Conservation (phyloP, 2,113 vertebrate genomes). For the Trogon melanurus region DNA sequence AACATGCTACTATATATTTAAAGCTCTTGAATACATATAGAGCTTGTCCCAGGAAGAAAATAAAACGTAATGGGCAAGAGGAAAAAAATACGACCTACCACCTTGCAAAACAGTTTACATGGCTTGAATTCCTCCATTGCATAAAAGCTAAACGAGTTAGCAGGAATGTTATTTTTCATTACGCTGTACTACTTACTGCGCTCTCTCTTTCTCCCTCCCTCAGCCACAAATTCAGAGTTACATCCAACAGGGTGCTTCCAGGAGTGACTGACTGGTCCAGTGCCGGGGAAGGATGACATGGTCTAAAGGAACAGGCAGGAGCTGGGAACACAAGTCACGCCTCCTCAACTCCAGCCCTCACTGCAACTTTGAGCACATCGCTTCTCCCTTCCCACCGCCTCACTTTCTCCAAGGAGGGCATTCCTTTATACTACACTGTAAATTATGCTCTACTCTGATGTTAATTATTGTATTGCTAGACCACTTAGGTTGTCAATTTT, state of each 20-base stretch:
- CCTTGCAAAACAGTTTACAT: background rate
- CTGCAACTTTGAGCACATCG: background rate
- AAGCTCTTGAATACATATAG: background rate
- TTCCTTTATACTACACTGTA: background rate
- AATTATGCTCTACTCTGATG: background rate
- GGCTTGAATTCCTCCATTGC: background rate
- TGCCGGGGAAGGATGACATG: background rate
- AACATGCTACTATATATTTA: background rate
- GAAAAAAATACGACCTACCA: background rate
- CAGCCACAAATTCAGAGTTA: background rate
- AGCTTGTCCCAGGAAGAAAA: background rate
- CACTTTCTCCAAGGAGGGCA: background rate
- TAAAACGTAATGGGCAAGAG: background rate
- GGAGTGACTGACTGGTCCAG: background rate
- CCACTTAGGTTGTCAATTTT: background rate
- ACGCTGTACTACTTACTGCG: background rate
- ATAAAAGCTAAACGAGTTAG: background rate
- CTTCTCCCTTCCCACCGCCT: background rate
- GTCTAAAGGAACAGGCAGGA: background rate
- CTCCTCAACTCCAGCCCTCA: background rate
- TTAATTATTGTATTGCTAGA: background rate
- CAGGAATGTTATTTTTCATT: background rate
- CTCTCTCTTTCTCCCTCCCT: background rate
- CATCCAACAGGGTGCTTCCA: background rate
- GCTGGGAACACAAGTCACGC: background rate